Conservation (phyloP, 2,888 invertebrate species). For the Stenolophus ochropezus region DNA sequence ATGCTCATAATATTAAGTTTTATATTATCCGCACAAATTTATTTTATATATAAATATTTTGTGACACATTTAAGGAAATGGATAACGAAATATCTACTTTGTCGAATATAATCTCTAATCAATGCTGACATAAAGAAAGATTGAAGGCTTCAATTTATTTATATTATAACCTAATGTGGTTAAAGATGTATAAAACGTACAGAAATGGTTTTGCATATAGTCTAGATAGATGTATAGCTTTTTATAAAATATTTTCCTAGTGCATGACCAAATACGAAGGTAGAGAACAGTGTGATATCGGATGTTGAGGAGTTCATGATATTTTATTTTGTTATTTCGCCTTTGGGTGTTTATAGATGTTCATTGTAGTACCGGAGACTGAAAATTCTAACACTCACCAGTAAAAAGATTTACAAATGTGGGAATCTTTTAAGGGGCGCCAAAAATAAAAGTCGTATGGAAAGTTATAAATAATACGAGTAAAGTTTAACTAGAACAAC, state of each 20-base stretch:
- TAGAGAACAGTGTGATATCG: slow-evolving; percentile 34
- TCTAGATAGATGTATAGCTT: slow-evolving; percentile 55
- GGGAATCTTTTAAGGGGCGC: no score
- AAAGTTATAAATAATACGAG: no score
- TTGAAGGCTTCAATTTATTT: neutral
- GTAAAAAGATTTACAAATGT: no score
- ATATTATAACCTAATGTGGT: slow-evolving; percentile 6
- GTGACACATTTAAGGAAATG: no score
- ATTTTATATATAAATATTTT: neutral
- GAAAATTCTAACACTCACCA: slow-evolving; percentile 8
- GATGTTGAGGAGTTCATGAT: neutral
- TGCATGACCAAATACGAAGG: slow-evolving; percentile 51
- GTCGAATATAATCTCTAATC: no score
- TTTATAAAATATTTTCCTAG: slow-evolving; percentile 56
- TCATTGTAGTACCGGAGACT: neutral
- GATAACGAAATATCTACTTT: no score
- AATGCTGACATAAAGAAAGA: no score
- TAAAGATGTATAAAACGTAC: neutral
- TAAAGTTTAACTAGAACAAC: no score
- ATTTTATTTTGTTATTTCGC: slow-evolving; percentile 33
- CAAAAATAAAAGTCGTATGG: no score
- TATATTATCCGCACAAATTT: neutral
- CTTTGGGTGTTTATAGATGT: slow-evolving; percentile 24
- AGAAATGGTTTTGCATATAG: slow-evolving; percentile 50
- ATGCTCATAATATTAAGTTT: neutral